Evolutionary conservation across 2,797 vertebrate species (phyloP), one percentile per base, ranked within the genome.

Genomic region (Microcaecilia unicolor): DNA sequence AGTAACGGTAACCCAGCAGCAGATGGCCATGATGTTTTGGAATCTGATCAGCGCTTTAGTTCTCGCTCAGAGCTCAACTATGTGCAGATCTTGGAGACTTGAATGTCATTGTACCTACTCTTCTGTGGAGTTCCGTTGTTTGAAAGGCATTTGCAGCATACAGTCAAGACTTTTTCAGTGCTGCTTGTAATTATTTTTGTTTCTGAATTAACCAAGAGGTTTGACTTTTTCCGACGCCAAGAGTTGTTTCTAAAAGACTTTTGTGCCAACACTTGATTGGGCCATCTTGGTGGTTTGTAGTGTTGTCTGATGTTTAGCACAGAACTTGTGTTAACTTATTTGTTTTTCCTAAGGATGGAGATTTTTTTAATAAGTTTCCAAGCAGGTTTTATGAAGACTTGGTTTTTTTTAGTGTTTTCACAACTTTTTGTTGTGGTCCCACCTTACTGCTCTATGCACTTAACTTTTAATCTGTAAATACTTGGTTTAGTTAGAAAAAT

Each of bases 91-190:
- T 29, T 5, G 17, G 30, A 39, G 43, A 33, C 23, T 14, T 34
- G 36, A 54, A 7, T 35, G 9, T 34, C 22, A 25, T 10, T 11
- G 2, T 44, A 28, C 19, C 46, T 24, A 25, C 5, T 31, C 37
- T 45, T 43, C 37, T 31, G 5, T 37, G 27, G 27, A 16, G n/a
- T n/a, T n/a, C n/a, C n/a, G n/a, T n/a, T n/a, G n/a, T n/a, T 45
- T 45, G 31, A 38, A 23, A 13, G 28, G 22, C 25, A 10, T 45
- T 33, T 8, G 8, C 16, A 9, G 13, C 20, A 25, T 30, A 20
- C 39, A 32, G 28, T 25, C 22, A 25, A 18, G 40, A 31, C n/a
- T 25, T 12, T 30, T 17, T 11, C n/a, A 8, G 10, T 22, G 23
- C 19, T 35, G 36, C 27, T 21, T 6, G 22, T n/a, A 29, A 18